These are phyloP conservation scores for Pitangus sulphuratus DNA, from an alignment of 2,797 vertebrate species.

Conservation along the genomic window DNA sequence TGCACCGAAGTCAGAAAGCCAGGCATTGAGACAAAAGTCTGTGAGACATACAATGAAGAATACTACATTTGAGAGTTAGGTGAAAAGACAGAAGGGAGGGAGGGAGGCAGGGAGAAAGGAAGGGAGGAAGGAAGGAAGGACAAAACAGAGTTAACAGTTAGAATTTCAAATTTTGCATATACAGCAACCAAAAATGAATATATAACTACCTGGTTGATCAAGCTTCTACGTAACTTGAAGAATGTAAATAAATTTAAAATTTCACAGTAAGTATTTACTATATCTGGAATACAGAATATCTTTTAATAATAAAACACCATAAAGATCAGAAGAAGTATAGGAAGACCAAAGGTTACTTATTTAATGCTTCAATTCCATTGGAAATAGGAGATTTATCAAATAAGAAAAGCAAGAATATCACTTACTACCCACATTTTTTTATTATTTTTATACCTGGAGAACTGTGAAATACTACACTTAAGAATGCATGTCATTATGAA, in stretches of 20 bases:
- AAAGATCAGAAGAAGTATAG: background rate
- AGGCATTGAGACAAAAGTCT: background rate
- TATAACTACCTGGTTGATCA: background rate
- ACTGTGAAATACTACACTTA: background rate
- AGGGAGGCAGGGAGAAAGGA: background rate
- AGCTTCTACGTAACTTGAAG: background rate
- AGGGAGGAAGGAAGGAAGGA: no score
- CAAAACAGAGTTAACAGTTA: background rate
- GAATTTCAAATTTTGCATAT: background rate
- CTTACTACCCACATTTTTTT: background rate
- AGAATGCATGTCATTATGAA: background rate
- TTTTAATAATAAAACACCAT: background rate
- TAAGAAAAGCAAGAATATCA: background rate
- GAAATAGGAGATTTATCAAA: background rate
- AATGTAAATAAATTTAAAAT: background rate
- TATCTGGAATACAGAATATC: background rate
- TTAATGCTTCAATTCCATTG: background rate
- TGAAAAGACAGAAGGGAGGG: no score
- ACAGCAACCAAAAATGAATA: background rate
- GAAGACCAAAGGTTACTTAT: background rate
- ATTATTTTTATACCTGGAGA: background rate
- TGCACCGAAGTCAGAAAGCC: background rate
- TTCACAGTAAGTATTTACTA: background rate
- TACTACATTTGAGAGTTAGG: background rate
- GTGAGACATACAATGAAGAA: background rate